Conservation (phyloP, 2,113 vertebrate genomes). For the Nicator chloris region DNA sequence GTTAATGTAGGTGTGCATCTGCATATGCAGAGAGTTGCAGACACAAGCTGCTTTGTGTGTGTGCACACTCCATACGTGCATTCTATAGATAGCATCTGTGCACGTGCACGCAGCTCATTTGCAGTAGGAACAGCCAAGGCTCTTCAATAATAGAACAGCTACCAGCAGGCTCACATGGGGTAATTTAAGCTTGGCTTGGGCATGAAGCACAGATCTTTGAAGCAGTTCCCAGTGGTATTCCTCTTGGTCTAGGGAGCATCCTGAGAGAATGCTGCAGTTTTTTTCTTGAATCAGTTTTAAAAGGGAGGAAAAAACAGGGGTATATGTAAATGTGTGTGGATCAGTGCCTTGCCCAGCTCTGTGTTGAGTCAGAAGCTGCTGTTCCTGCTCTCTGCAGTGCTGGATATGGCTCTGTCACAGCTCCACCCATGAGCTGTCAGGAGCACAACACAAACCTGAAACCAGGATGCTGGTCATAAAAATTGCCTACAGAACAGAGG, state of each 20-base stretch:
- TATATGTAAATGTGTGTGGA: not conserved
- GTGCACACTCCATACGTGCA: not conserved
- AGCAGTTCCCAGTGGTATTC: not conserved
- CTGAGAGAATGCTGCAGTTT: not conserved
- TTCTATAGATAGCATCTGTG: not conserved
- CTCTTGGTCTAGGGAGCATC: not conserved
- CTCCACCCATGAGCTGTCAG: not conserved
- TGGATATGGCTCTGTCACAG: not conserved
- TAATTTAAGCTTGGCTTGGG: not conserved
- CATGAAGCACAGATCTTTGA: constrained; percentile 1
- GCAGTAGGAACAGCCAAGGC: not conserved
- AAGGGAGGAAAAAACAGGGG: not conserved
- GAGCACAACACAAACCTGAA: not conserved
- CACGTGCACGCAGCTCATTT: not conserved
- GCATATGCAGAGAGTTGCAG: not conserved
- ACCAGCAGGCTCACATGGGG: not conserved
- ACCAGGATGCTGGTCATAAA: not conserved
- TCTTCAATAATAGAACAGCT: constrained; percentile 28
- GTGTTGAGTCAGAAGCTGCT: not conserved
- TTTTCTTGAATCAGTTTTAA: not conserved
- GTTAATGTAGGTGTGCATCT: not conserved
- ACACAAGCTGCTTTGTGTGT: not conserved
- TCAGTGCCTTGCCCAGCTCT: not conserved
- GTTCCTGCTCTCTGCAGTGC: not conserved
- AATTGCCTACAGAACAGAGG: accelerated